Percentiles rank a stretch among this genome's conserved stretches.
These are phyloP conservation scores for Lynx canadensis DNA, from an alignment of 2,113 vertebrate genomes.

Conservation along the genomic window DNA sequence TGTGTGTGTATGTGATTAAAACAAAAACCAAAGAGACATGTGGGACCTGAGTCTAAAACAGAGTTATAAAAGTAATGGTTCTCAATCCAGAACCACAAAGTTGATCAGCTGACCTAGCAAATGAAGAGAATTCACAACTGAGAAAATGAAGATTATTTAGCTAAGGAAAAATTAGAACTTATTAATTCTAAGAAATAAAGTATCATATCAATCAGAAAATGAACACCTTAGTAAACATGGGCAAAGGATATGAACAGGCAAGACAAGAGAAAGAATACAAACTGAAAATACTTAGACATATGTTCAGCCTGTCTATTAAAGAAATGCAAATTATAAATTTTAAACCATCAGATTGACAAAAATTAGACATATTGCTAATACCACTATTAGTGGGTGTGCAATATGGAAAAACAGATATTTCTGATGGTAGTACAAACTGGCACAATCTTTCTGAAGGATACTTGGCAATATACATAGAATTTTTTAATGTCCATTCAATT, in stretches of 20 bases:
- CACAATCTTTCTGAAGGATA: background rate
- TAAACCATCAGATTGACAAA: background rate
- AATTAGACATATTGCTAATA: background rate
- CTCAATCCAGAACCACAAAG: background rate
- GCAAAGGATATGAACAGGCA: background rate
- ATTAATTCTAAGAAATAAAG: background rate
- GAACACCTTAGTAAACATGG: background rate
- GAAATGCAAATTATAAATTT: background rate
- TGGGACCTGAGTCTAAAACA: background rate
- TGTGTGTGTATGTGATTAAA: background rate
- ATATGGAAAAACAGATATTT: background rate
- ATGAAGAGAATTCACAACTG: slow-evolving; percentile 17
- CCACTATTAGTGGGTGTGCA: background rate
- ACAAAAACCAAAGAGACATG: background rate
- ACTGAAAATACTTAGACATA: background rate
- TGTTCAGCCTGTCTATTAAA: background rate
- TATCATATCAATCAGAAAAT: background rate
- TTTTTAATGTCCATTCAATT: background rate
- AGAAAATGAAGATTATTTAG: background rate
- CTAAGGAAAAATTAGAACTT: background rate
- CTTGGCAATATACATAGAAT: background rate
- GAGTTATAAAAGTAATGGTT: background rate
- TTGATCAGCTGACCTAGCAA: background rate
- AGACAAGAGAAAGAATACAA: background rate
- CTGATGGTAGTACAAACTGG: background rate